Conservation (phyloP, 2,113 vertebrate genomes). For the Taxidea taxus region DNA sequence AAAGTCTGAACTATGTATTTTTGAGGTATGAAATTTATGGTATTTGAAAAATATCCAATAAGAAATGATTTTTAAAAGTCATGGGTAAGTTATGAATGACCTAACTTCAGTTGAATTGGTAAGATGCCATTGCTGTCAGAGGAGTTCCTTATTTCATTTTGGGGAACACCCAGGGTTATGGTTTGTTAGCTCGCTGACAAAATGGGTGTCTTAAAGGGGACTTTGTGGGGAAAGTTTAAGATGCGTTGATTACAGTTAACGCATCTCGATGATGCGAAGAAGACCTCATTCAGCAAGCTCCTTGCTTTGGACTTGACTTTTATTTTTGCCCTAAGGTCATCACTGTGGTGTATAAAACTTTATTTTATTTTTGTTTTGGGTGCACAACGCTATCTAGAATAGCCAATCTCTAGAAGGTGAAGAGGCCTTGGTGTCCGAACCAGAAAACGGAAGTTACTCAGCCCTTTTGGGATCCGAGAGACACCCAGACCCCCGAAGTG, state of each 20-base stretch:
- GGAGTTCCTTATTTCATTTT: not conserved
- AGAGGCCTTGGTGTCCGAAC: constrained; percentile 35
- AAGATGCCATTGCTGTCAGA: not conserved
- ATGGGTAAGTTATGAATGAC: not conserved
- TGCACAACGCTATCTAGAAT: constrained; percentile 38
- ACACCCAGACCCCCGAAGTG: constrained; percentile 72
- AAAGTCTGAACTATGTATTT: not conserved
- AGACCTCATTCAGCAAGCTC: not conserved
- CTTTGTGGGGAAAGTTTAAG: not conserved
- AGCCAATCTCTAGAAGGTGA: constrained; percentile 49
- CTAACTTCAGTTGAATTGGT: not conserved
- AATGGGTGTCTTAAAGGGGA: not conserved
- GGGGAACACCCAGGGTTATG: too few species aligned
- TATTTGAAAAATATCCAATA: not conserved
- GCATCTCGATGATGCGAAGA: not conserved
- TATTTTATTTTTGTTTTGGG: constrained; percentile 27
- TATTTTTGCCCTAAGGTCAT: not conserved
- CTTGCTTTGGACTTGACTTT: not conserved
- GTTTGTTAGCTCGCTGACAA: not conserved
- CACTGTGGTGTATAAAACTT: not conserved
- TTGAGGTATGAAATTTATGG: not conserved
- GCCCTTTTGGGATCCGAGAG: constrained; percentile 64
- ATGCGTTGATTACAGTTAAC: not conserved
- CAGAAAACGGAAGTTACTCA: constrained; percentile 48
- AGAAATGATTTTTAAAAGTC: not conserved